Base-by-base conservation (phyloP, 2,888 invertebrate species). In the Xylophagus ater region DNA sequence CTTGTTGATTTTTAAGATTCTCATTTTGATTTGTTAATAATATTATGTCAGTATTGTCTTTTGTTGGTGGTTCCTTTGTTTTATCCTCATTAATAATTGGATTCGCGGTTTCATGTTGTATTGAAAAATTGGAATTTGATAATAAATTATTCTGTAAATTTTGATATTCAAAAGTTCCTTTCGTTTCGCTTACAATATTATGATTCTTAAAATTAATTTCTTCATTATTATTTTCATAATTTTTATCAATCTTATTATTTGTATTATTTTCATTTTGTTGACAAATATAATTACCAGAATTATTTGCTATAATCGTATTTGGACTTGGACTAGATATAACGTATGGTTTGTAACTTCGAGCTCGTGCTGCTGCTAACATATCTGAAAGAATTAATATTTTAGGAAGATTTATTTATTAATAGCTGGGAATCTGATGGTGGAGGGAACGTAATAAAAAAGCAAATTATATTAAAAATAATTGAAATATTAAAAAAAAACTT, bases 291-390 rank as follows among this genome's bases (percentile, higher is more conserved):
- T 61, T 67, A 4, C 46, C 49, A 0, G 69, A 68, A 40, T 69
- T 70, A 46, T 71, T 67, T 19, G 58, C 49, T 39, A 70, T 69
- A 30, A 70, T 66, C 4, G 69, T 66, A 3, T 62, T 70, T 10
- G 70, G 70, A 44, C 69, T 70, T 2, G 70, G 70, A 17, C 69
- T 68, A 3, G 43, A 37, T 25, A 67, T 67, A 40, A 65, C 65
- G 55, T 59, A 57, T 8, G 58, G 58, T 44, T 60, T 66, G 8
- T 65, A 66, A 40, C 65, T 54, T 43, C 62, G 59, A 54, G 23
- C 53, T 47, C 36, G 43, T 1, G 37, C 39, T 19, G 40, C 37
- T 31, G 37, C 26, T 9, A 46, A 18, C 37, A 42, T 29, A 25
- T 40, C 44, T 42, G 29, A 29, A 45, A 40, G 15, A 17, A 37